Base-by-base conservation (phyloP, 1,140 invertebrate species). In the Pararge aegeria region DNA sequence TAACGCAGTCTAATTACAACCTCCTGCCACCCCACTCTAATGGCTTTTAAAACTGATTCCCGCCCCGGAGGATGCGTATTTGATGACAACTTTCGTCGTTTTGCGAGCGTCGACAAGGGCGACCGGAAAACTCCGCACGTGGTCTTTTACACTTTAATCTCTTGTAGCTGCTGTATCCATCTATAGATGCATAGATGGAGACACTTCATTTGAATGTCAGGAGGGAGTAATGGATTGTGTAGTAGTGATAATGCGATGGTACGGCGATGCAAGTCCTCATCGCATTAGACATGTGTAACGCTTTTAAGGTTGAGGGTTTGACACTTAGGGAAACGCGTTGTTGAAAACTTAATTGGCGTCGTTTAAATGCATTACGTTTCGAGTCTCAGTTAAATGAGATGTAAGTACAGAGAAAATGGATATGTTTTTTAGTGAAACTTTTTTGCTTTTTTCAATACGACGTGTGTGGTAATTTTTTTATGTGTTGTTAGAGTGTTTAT, bases 31-130 rank as follows among this genome's bases (percentile, higher is more conserved):
- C 71, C 80, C 73, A 72, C 78, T 74, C 79, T 89, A 89, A 89
- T 89, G 83, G 86, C 80, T 89, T 88, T 88, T 87, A 88, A 88
- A 88, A 88, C 83, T 88, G 85, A 88, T 87, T 88, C 83, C 83
- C 80, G 76, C 81, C 83, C 80, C 72, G 63, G 68, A 86, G 79
- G 83, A 89, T 89, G 86, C 75, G 86, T 83, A 87, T 89, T 89
- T 89, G 86, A 89, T 89, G 86, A 89, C 85, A 87, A 85, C 76
- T 87, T 75, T 77, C 73, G 64, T 68, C 75, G 72, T 77, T 78
- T 73, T 65, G 64, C 55, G 56, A 50, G 58, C 64, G 66, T 63
- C 40, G 57, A 55, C 67, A 58, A 66, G 66, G 64, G 72, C 57
- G 52, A 42, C 42, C 21, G 52, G 61, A 61, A 58, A 59, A 52